Conservation (phyloP, 2,888 invertebrate genomes). For the Junonia oenone region DNA sequence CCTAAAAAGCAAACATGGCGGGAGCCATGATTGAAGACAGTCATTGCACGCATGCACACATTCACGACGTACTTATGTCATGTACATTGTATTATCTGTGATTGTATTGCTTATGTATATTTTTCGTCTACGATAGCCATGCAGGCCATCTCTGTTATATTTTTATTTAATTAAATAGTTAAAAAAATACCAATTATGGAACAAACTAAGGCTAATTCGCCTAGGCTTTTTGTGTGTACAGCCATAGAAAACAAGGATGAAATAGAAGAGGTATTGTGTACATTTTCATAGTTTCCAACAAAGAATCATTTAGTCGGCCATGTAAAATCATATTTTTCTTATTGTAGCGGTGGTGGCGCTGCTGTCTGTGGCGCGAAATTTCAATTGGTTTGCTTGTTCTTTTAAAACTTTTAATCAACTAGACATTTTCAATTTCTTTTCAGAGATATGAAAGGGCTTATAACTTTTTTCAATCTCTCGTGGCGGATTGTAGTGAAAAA, state of each 20-base stretch:
- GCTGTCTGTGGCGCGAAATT: constrained; percentile 65
- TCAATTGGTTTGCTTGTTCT: constrained; percentile 43
- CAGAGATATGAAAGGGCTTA: constrained; percentile 95
- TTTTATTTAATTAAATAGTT: constrained; percentile 79
- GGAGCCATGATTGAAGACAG: constrained; percentile 10
- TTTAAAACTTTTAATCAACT: constrained; percentile 9
- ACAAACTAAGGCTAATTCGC: constrained; percentile 79
- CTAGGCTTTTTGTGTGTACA: constrained; percentile 89
- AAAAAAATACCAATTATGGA: constrained; percentile 76
- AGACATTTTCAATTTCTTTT: constrained; percentile 40
- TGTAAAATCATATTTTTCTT: constrained; percentile 64
- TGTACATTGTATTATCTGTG: constrained; percentile 51
- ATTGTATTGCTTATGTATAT: constrained; percentile 76
- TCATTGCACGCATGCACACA: constrained; percentile 29
- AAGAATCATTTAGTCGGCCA: constrained; percentile 76
- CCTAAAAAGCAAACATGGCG: constrained; percentile 20
- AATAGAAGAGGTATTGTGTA: constrained; percentile 89
- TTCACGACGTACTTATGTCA: constrained; percentile 14
- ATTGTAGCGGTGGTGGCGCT: constrained; percentile 71
- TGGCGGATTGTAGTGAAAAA: constrained; percentile 92
- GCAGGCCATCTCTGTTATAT: constrained; percentile 80
- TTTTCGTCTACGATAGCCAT: constrained; percentile 81
- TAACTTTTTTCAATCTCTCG: constrained; percentile 86
- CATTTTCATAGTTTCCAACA: constrained; percentile 70
- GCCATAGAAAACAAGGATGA: constrained; percentile 94